Conservation (phyloP, 2,797 vertebrate species). For the Propithecus deckenii region DNA sequence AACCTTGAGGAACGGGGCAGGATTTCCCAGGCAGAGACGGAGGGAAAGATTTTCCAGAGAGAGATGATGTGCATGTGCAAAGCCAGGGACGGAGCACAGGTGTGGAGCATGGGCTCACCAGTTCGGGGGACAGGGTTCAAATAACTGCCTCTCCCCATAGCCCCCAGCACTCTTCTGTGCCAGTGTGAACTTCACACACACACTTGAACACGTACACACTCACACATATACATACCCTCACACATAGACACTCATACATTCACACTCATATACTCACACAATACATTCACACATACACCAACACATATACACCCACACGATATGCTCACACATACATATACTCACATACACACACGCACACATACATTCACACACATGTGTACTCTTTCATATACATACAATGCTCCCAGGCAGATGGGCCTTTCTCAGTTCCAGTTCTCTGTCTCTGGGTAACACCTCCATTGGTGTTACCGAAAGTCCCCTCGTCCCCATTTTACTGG, state of each 20-base stretch:
- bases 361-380: background rate
- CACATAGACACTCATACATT: background rate
- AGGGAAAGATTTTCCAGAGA: background rate
- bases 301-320: background rate
- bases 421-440: background rate
- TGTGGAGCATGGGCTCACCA: background rate
- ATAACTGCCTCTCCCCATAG: background rate
- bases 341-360: background rate
- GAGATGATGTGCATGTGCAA: background rate
- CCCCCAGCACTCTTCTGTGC: background rate
- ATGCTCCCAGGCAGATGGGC: background rate
- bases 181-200: background rate
- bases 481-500: background rate
- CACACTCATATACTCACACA: background rate
- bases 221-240: background rate
- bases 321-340: background rate
- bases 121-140: background rate
- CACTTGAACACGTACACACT: background rate
- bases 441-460: background rate
- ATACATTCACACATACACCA: background rate
- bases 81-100: background rate
- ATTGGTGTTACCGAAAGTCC: background rate
- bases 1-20: background rate
- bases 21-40: background rate
- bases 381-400: background rate